Percentiles rank a stretch among this genome's conserved stretches.
These are phyloP conservation scores for Aromia moschata DNA, from an alignment of 2,888 invertebrate species.

Conservation along the genomic window DNA sequence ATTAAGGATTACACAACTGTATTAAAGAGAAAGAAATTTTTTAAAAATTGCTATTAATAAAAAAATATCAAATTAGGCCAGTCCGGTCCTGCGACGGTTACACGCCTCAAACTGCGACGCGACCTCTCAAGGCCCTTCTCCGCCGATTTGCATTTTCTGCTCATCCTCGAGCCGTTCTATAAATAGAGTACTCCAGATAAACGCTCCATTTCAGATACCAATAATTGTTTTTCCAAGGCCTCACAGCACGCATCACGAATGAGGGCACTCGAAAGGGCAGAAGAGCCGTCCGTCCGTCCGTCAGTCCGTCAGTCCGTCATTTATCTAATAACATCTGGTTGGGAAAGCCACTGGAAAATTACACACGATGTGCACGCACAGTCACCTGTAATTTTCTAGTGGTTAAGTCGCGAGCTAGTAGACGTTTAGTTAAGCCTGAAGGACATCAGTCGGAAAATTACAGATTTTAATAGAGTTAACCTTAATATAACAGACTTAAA, in stretches of 20 bases:
- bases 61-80: no score
- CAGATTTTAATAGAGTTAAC: no score
- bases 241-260: slow-evolving; percentile 4
- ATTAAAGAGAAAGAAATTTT: no score
- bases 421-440: slow-evolving; percentile 22
- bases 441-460: no score
- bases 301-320: no score
- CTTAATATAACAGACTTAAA: no score
- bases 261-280: slow-evolving; percentile 13
- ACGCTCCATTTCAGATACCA: slow-evolving; percentile 7
- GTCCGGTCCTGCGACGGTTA: slow-evolving; percentile 11
- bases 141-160: slow-evolving; percentile 14
- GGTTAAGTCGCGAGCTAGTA: slow-evolving; percentile 10
- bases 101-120: slow-evolving; percentile 9
- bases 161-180: slow-evolving; percentile 12
- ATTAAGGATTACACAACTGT: no score
- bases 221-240: slow-evolving; percentile 24
- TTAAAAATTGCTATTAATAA: no score
- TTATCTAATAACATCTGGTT: no score
- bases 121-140: slow-evolving; percentile 14
- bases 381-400: slow-evolving; percentile 30
- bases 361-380: no score
- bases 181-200: slow-evolving; percentile 18
- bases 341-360: no score
- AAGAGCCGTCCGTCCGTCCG: slow-evolving; percentile 9